A percentile compares a stretch with the other conserved stretches of the same genome.
phyloP scores from a whole-genome alignment of 2,888 invertebrate genomes.

The Prosopocoilus inquinatus region DNA sequence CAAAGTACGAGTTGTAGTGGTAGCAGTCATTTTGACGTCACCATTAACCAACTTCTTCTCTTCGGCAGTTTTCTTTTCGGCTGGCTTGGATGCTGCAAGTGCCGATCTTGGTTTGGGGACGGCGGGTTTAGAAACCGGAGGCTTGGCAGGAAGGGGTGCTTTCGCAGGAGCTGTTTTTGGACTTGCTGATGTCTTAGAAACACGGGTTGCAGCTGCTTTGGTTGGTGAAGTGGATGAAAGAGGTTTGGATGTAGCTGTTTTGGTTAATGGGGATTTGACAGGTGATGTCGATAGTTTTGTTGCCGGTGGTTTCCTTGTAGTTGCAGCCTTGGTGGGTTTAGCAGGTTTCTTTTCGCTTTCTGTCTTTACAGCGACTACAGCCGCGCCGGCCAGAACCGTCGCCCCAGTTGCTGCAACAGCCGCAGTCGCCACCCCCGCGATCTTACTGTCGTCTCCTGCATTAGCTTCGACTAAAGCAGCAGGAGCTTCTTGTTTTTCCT shows the following conservation, averaged over 20 bases:
- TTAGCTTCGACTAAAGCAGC: constrained; percentile 26
- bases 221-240: constrained; percentile 20
- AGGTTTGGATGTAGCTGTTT: constrained; percentile 26
- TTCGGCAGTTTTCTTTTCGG: constrained; percentile 19
- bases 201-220: constrained; percentile 19
- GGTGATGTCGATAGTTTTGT: constrained; percentile 28
- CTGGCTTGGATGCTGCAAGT: not conserved
- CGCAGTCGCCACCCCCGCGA: constrained; percentile 10
- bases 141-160: not conserved
- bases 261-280: constrained; percentile 23
- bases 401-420: constrained; percentile 36
- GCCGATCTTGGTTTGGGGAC: constrained; percentile 6
- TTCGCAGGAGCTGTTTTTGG: constrained; percentile 20
- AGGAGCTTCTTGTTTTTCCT: constrained; percentile 22
- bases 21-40: constrained; percentile 25
- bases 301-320: constrained; percentile 20
- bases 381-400: constrained; percentile 36
- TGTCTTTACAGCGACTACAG: constrained; percentile 40
- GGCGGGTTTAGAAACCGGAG: constrained; percentile 4
- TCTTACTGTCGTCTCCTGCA: constrained; percentile 25
- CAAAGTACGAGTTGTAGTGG: constrained; percentile 20
- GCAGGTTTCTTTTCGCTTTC: constrained; percentile 37
- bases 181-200: constrained; percentile 25
- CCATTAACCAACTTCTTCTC: constrained; percentile 28
- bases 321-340: constrained; percentile 32